These are phyloP conservation scores for Saccostrea cuccullata DNA, from an alignment of 1,140 invertebrate genomes.

Conservation along the genomic window DNA sequence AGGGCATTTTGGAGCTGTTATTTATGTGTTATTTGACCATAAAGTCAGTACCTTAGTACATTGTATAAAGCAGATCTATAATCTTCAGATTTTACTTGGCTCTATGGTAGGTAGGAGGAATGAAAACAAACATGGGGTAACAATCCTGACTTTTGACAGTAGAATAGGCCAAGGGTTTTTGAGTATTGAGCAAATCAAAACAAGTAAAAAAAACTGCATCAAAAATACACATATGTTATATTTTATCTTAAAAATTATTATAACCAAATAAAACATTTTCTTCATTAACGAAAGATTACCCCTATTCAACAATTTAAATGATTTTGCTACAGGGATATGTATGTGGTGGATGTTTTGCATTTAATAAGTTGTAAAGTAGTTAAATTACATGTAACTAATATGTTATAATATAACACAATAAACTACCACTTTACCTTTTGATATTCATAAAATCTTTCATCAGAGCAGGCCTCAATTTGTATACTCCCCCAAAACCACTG, in stretches of 20 bases:
- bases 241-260: background rate
- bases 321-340: background rate
- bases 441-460: constrained; percentile 89
- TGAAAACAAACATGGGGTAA: background rate
- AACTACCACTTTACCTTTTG: constrained; percentile 63
- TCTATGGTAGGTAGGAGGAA: no score
- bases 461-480: constrained; percentile 94
- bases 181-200: no score
- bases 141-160: background rate
- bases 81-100: no score
- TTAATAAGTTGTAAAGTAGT: background rate
- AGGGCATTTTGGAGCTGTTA: no score
- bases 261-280: background rate
- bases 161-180: no score
- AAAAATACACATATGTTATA: no score
- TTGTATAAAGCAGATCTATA: no score
- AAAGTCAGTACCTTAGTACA: no score
- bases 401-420: background rate
- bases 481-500: constrained; percentile 99
- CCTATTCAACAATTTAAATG: no score
- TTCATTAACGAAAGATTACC: background rate
- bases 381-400: background rate
- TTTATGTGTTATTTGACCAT: no score
- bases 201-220: no score
- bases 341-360: background rate